These are phyloP conservation scores for Halcyon smyrnensis DNA, from an alignment of 2,797 vertebrate species.

Conservation along the genomic window DNA sequence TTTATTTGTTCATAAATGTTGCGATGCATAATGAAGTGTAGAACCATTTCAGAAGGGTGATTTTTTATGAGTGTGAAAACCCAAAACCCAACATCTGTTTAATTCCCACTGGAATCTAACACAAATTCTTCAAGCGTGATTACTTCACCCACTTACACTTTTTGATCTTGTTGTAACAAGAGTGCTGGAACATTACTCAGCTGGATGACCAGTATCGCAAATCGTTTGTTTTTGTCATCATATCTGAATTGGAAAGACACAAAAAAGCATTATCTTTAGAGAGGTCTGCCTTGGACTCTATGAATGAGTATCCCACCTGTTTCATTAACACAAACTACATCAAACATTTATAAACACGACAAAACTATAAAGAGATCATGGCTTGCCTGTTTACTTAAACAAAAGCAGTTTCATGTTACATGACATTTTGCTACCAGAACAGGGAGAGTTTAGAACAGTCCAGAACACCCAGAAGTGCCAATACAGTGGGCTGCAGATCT, in stretches of 20 bases:
- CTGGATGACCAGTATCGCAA: constrained; percentile 88
- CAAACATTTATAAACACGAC: background rate
- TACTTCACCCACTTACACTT: constrained; percentile 82
- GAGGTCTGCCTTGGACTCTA: background rate
- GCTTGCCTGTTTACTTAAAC: background rate
- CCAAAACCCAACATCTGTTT: background rate
- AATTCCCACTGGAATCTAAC: background rate
- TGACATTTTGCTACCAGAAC: background rate
- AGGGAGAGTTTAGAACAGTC: background rate
- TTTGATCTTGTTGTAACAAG: constrained; percentile 83
- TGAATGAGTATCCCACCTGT: background rate
- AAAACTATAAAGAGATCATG: background rate
- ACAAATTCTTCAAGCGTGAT: background rate
- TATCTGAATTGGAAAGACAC: constrained; percentile 77
- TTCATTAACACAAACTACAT: background rate
- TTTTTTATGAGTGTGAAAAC: background rate
- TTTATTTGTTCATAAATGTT: background rate
- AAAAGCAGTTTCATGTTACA: background rate
- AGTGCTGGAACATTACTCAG: constrained; percentile 87
- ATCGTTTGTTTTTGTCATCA: constrained; percentile 89
- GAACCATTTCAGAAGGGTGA: background rate
- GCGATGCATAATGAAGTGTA: background rate
- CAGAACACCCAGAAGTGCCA: background rate
- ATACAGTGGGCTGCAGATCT: background rate
- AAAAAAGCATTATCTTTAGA: background rate